Evolutionary conservation across 2,888 invertebrate genomes (phyloP).

Genomic region (Acleris sparsana): DNA sequence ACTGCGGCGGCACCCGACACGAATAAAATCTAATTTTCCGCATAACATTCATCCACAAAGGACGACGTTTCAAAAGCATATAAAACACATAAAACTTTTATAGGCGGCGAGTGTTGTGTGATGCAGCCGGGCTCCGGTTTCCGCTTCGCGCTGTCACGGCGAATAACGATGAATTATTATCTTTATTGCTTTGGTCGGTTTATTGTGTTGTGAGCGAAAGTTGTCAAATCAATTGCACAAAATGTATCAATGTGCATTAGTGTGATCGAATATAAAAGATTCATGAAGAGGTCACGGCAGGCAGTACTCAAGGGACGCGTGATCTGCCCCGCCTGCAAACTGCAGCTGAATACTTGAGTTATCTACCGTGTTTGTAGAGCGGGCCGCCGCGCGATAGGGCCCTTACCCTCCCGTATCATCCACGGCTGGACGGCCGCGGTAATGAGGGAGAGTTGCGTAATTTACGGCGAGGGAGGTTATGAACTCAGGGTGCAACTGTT

Average conservation of each 20-base stretch:
- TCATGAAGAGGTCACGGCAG: conserved; percentile 42
- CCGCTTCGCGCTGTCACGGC: background rate
- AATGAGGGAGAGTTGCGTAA: conserved; percentile 79
- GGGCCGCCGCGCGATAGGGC: conserved; percentile 39
- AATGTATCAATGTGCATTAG: conserved; percentile 40
- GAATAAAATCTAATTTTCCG: conserved; percentile 33
- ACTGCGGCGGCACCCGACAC: conserved; percentile 47
- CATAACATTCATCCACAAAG: conserved; percentile 28
- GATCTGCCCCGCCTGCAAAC: conserved; percentile 47
- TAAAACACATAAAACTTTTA: conserved; percentile 19
- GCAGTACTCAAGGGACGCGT: conserved; percentile 39
- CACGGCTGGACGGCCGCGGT: conserved; percentile 71
- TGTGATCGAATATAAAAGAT: conserved; percentile 51
- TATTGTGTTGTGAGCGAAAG: background rate
- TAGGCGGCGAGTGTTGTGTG: conserved; percentile 17
- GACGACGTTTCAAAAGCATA: conserved; percentile 22
- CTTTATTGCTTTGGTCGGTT: background rate
- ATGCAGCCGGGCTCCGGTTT: conserved; percentile 6
- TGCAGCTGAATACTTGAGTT: conserved; percentile 51
- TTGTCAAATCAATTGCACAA: conserved; percentile 8
- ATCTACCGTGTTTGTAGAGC: conserved; percentile 47
- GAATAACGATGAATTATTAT: background rate
- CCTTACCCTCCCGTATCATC: conserved; percentile 67
- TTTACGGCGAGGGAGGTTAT: conserved; percentile 65
- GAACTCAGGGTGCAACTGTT: conserved; percentile 71